Base-by-base conservation (phyloP, 2,797 vertebrate species). In the Pempheris klunzingeri region DNA sequence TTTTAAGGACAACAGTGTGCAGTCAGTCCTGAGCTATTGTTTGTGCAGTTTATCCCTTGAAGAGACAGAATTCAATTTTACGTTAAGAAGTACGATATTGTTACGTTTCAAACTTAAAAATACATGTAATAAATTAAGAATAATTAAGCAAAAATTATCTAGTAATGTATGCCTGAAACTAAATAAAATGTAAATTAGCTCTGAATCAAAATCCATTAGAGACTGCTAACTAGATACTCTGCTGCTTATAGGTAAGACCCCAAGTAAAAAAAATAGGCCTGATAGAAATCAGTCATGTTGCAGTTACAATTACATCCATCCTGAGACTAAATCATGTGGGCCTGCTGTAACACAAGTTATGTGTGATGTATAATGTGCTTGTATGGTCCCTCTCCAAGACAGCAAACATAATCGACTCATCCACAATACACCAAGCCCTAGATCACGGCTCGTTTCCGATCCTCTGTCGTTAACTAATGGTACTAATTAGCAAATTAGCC, bases 401-500 rank as follows among this genome's bases (percentile, higher is more conserved):
- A 69, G 78, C 84, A 88, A 90, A 87, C 86, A 89, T 87, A 85
- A 90, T 88, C 61, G 24, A 85, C 78, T 83, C 71, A 52, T 86
- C 71, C 84, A 88, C 82, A 88, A 87, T 83, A 79, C 82, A 57
- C 72, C 18, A 14, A 86, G 78, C 82, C 78, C 84, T 53, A 44
- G 80, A 90, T 88, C 83, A 78, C 69, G 13, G 72, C 86, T 84
- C 66, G 55, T 82, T 85, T 90, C 83, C 66, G 44, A 81, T 89
- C 78, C 86, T 84, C 81, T 78, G 82, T 79, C 67, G 80, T 90
- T 87, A 88, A 90, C 88, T 91, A 93, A 93, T 92, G 86, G 86
- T 80, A 76, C 87, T 91, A 93, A 94, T 93, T 92, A 92, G 86
- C 88, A 89, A 93, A 93, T 92, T 92, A 92, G 90, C 90, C 88